Conservation (phyloP, 2,888 invertebrate genomes). For the Heliothis peltigera region DNA sequence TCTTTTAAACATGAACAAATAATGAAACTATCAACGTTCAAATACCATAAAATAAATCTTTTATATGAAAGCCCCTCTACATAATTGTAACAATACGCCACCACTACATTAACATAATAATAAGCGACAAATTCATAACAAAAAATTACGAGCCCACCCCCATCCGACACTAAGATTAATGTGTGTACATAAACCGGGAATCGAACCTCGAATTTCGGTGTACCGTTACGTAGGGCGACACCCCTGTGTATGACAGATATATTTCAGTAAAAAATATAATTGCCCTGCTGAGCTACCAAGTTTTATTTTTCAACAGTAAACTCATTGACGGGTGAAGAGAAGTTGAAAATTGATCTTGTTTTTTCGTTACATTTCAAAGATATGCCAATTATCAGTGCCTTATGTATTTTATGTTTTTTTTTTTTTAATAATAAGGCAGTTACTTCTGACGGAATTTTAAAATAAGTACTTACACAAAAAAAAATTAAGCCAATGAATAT, state of each 20-base stretch:
- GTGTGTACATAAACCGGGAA: conserved; percentile 74
- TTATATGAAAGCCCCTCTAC: conserved; percentile 23
- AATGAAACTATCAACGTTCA: conserved; percentile 9
- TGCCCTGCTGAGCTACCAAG: conserved; percentile 53
- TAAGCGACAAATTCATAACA: conserved; percentile 68
- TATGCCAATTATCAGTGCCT: background rate
- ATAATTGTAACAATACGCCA: conserved; percentile 50
- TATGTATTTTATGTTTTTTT: background rate
- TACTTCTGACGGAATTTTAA: background rate
- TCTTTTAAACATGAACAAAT: conserved; percentile 8
- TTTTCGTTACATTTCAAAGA: background rate
- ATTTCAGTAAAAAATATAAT: conserved; percentile 63
- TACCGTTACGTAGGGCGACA: conserved; percentile 79
- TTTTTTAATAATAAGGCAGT: background rate
- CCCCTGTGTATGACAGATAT: conserved; percentile 66
- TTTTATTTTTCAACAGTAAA: conserved; percentile 16
- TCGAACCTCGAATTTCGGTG: conserved; percentile 80
- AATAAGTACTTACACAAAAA: too few relatives aligned
- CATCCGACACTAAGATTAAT: conserved; percentile 82
- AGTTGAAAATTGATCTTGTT: background rate
- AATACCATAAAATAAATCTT: conserved; percentile 19
- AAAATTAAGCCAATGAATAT: too few relatives aligned
- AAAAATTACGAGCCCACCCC: conserved; percentile 74
- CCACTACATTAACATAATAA: conserved; percentile 58
- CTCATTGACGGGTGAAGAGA: background rate